These are phyloP conservation scores for Ceryle rudis DNA, from an alignment of 2,797 vertebrate species.

Conservation along the genomic window DNA sequence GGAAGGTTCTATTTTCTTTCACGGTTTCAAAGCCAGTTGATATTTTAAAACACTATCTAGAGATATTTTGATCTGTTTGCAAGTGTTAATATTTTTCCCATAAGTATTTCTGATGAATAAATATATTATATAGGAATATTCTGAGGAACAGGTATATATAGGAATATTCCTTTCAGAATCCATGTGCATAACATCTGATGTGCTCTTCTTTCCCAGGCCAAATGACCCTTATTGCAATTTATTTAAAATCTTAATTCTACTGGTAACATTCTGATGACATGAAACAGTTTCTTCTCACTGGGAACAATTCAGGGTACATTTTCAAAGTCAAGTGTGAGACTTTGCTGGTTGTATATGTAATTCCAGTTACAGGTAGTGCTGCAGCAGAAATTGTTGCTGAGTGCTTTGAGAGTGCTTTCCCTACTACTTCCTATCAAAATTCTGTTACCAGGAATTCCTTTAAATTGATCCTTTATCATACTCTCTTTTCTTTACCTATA, in stretches of 20 bases:
- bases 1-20: background rate
- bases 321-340: background rate
- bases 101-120: background rate
- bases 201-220: background rate
- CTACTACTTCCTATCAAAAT: background rate
- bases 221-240: background rate
- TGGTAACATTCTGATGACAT: background rate
- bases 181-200: rapidly evolving
- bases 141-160: background rate
- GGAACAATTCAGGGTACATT: background rate
- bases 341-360: background rate
- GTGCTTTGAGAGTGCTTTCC: background rate
- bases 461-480: background rate
- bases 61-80: background rate
- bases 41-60: background rate
- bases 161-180: background rate
- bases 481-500: background rate
- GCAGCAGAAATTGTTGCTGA: background rate
- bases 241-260: background rate
- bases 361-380: background rate
- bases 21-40: background rate
- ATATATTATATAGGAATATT: background rate
- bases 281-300: background rate
- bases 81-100: background rate
- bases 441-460: background rate